Evolutionary conservation across 2,113 vertebrate species (phyloP), one percentile per base, ranked within the genome.

Genomic region (Oplegnathus fasciatus): DNA sequence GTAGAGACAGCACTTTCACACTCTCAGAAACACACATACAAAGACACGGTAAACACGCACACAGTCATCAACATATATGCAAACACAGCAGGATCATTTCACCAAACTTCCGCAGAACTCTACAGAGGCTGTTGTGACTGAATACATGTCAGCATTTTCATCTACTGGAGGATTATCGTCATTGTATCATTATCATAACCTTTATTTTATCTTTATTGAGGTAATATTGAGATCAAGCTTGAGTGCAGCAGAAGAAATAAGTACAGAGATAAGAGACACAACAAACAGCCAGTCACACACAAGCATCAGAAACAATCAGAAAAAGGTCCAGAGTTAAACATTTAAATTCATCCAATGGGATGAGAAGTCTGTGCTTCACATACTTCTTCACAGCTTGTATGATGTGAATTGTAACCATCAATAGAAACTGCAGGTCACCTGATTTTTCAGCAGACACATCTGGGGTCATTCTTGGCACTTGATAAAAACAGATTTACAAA

Each of bases 71-170:
- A 74, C 42, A 52, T 2, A 50, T 44, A 64, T 44, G 15, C 13
- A 84, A 77, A 84, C 42, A 54, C 46, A 73, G 1, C 17, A 46
- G 40, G 10, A 61, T 79, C 14, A 22, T 75, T 73, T 76, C 37
- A 76, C 5, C 13, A 18, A 20, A 61, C 50, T 57, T 28, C 14
- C 28, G 32, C 26, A 20, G 9, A 32, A 64, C 5, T 9, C 61
- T 34, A 37, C 32, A 64, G 24, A 18, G 24, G n/a, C n/a, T n/a
- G n/a, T n/a, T n/a, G n/a, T n/a, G n/a, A n/a, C n/a, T n/a, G n/a
- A 58, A 68, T 30, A 24, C 42, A 26, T 37, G 9, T 37, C 9
- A 52, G n/a, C 11, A 48, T 46, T 32, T 69, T 61, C 10, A 24
- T 78, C 1, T 28, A 22, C 17, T 44, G n/a, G 2, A 30, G 10